Conservation (phyloP, 2,888 invertebrate species). For the Dendrolimus houi region DNA sequence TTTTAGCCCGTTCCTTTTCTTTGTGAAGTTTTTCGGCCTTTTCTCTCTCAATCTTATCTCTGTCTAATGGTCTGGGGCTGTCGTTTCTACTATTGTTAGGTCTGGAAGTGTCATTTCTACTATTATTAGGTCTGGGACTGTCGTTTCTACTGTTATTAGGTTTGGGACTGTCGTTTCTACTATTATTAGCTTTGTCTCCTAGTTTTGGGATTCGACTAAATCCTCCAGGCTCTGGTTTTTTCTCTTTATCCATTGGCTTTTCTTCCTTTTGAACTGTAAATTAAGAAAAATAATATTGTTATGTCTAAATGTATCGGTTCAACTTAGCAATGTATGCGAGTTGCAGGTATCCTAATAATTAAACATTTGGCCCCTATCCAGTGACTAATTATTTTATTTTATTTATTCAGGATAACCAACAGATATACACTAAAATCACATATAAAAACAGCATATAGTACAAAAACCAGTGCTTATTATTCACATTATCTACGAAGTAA, state of each 20-base stretch:
- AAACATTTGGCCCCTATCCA: too few species aligned
- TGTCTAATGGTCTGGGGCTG: slow-evolving; percentile 27
- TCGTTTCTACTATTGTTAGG: slow-evolving; percentile 30
- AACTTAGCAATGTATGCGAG: too few species aligned
- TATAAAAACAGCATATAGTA: too few species aligned
- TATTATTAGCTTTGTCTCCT: slow-evolving; percentile 37
- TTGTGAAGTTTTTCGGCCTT: slow-evolving; percentile 29
- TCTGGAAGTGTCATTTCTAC: slow-evolving; percentile 16
- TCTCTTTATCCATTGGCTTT: slow-evolving; percentile 42
- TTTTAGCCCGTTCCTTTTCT: slow-evolving; percentile 24
- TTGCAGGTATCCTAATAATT: too few species aligned
- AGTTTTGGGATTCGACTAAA: slow-evolving; percentile 75
- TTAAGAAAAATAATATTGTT: slow-evolving; percentile 11
- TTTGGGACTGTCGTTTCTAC: slow-evolving; percentile 37
- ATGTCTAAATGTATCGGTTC: background rate
- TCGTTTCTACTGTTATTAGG: slow-evolving; percentile 2
- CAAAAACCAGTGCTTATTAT: too few species aligned
- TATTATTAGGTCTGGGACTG: too few species aligned
- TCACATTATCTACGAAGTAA: too few species aligned
- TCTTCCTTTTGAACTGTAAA: slow-evolving; percentile 40
- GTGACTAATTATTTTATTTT: too few species aligned
- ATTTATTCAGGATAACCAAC: too few species aligned
- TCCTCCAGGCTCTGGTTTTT: slow-evolving; percentile 38
- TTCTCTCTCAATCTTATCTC: slow-evolving; percentile 27
- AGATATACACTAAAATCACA: too few species aligned